Evolutionary conservation across 2,888 invertebrate species (phyloP).

Genomic region (Pherbina coryleti): DNA sequence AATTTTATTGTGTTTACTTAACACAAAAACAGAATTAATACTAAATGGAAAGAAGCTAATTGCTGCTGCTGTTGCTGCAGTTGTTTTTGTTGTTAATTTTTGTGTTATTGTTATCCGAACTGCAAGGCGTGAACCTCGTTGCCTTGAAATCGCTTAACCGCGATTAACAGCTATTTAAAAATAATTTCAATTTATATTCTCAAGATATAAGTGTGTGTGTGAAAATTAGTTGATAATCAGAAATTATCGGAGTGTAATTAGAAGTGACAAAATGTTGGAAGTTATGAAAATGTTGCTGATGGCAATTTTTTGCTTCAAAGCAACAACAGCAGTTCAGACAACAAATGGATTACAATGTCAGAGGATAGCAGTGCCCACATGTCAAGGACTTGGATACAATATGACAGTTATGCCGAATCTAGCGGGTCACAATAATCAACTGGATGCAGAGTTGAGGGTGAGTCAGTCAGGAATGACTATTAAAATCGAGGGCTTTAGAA

Average conservation of each 20-base stretch:
- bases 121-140: not conserved
- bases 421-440: slow-evolving; percentile 84
- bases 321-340: slow-evolving; percentile 37
- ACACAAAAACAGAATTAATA: slow-evolving; percentile 38
- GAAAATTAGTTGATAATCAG: too few relatives aligned
- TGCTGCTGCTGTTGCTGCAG: not conserved
- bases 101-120: not conserved
- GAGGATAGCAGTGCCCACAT: slow-evolving; percentile 82
- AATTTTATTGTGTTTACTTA: slow-evolving; percentile 46
- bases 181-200: too few relatives aligned
- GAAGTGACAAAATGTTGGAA: not conserved
- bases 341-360: slow-evolving; percentile 77
- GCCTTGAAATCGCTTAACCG: too few relatives aligned
- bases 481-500: too few relatives aligned
- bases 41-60: slow-evolving; percentile 18
- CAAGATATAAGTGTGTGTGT: too few relatives aligned
- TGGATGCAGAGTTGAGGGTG: slow-evolving; percentile 85
- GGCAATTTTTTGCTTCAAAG: not conserved
- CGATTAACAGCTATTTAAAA: not conserved
- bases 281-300: not conserved
- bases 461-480: slow-evolving; percentile 55
- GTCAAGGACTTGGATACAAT: slow-evolving; percentile 87
- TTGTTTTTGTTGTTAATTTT: not conserved
- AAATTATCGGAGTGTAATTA: too few relatives aligned
- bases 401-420: slow-evolving; percentile 89